Evolutionary conservation across 2,888 invertebrate species (phyloP), one percentile per base, ranked within the genome.

Genomic region (Drosophila sordidula): DNA sequence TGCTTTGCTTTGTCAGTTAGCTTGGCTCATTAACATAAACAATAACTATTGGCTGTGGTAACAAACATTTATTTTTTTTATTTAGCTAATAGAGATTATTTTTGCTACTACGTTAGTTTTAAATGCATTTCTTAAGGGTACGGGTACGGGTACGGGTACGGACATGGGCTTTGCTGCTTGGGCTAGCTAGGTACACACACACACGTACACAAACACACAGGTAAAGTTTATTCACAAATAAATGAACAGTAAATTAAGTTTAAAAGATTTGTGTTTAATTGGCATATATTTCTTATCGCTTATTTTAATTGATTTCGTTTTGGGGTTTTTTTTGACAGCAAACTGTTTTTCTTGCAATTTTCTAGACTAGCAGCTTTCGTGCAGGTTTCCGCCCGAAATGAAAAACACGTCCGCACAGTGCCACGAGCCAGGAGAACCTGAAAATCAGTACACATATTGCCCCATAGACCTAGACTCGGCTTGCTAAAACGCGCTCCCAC

Each of bases 391-490:
- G 49, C 44, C 32, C 58, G 41, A 69, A 49, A 51, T 68, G 46
- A 63, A 75, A 78, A 79, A 78, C 84, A 89, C 90, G 90, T 90
- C 90, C 90, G 89, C 82, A 84, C 89, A 80, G 78, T 76, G 73
- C 83, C 72, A 78, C 78, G 74, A 75, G 80, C 80, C 82, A 88
- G 85, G 77, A 90, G 90, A 85, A 85, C 87, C 90, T 90, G 75
- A 89, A 90, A 89, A 78, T 81, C 88, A 86, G 90, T 88, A 90
- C 86, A 89, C 81, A 78, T 63, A 45, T 65, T 79, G 75, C 18
- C 34, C 59, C 47, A 54, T 61, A 75, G 58, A 70, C 56, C 52
- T 63, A 64, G 61, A 70, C 62, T 59, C 38, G 63, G 58, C 61
- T 55, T 55, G 63, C 68, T 18, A 57, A 51, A 45, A n/a, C 18